Percentiles rank a stretch among this genome's conserved stretches.
These are phyloP conservation scores for Pemphigus obesinymphae DNA, from an alignment of 1,140 invertebrate species.

Conservation along the genomic window DNA sequence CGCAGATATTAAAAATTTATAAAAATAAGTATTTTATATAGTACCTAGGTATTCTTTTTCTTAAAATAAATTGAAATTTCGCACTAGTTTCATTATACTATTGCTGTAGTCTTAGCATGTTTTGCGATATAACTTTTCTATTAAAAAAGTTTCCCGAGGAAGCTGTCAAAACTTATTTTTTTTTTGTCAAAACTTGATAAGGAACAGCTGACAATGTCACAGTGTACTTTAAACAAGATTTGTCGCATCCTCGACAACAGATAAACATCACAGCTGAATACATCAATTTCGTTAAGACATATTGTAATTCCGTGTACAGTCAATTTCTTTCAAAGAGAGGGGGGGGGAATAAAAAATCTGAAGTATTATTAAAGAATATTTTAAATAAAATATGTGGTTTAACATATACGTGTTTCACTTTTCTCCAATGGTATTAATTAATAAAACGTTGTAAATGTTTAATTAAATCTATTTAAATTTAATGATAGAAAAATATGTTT, in stretches of 20 bases:
- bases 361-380: too few relatives aligned
- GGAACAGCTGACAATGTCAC: background rate
- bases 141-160: background rate
- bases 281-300: background rate
- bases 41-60: too few relatives aligned
- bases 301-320: background rate
- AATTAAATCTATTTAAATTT: too few relatives aligned
- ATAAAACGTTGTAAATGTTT: too few relatives aligned
- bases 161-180: background rate
- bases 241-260: background rate
- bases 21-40: too few relatives aligned
- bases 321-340: too few relatives aligned
- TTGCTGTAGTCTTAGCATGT: background rate
- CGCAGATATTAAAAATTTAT: too few relatives aligned
- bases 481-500: too few relatives aligned
- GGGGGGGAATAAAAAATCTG: too few relatives aligned
- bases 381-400: too few relatives aligned
- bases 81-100: background rate
- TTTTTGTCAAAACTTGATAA: background rate
- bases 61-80: background rate
- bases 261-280: background rate
- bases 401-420: too few relatives aligned
- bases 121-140: background rate
- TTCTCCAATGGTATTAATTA: too few relatives aligned
- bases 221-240: background rate